Evolutionary conservation across 2,113 vertebrate genomes (phyloP).

Genomic region (Phylloscopus trochilus): DNA sequence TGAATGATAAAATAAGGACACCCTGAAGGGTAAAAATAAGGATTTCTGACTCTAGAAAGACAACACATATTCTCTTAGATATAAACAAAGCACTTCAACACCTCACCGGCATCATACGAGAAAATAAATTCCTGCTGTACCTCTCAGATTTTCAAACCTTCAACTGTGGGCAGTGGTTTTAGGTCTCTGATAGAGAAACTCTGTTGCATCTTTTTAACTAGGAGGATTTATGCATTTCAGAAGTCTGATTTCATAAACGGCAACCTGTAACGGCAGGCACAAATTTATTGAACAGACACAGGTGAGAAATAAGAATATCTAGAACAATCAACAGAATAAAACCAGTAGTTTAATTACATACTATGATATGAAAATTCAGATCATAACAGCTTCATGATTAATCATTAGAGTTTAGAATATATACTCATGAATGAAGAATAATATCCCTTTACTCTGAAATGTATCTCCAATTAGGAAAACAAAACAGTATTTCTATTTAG

Average conservation of each 20-base stretch:
- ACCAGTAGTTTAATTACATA: neutral
- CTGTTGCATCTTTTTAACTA: neutral
- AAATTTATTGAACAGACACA: neutral
- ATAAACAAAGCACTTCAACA: neutral
- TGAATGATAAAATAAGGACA: neutral
- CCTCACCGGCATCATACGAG: rapidly evolving
- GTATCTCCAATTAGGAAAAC: neutral
- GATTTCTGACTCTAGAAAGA: neutral
- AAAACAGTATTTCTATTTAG: neutral
- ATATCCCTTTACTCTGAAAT: neutral
- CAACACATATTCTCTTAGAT: neutral
- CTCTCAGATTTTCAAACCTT: neutral
- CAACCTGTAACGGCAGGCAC: neutral
- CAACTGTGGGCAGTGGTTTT: neutral
- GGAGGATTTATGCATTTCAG: neutral
- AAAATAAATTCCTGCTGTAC: neutral
- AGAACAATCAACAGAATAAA: neutral
- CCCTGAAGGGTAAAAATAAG: neutral
- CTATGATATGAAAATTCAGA: neutral
- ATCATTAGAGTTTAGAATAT: neutral
- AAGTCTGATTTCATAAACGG: neutral
- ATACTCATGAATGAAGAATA: neutral
- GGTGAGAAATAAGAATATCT: neutral
- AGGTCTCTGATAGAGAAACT: neutral
- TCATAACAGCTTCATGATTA: neutral